Base-by-base conservation (phyloP, 2,888 invertebrate species). In the Gasteruption jaculator region DNA sequence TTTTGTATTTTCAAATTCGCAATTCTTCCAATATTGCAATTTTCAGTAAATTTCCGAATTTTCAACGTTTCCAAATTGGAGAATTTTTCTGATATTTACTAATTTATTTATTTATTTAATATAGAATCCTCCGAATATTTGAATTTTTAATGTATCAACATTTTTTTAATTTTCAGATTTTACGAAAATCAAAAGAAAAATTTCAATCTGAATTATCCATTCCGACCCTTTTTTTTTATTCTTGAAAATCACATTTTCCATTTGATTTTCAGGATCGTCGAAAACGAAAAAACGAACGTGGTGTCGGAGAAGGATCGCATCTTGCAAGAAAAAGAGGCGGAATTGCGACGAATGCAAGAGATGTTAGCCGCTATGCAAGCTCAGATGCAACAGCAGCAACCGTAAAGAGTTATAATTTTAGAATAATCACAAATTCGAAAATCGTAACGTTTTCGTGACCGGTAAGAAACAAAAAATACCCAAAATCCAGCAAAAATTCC, bases 361-460 rank as follows among this genome's bases (percentile, higher is more conserved):
- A 90, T 93, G 85, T 71, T 96, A 60, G 86, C 88, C 22, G 89
- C 89, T 63, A 95, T 96, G 93, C 91, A 96, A 74, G 91, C 93
- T 0, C 91, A 95, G 76, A 92, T 95, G 80, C 81, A 85, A 63
- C 76, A 85, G 60, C 83, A 83, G 59, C 68, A 71, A 45, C 66
- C 65, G 33, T 71, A 61, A 54, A 50, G n/a, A n/a, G n/a, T n/a
- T n/a, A n/a, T n/a, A n/a, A n/a, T n/a, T n/a, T n/a, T n/a, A n/a
- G n/a, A n/a, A n/a, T n/a, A n/a, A n/a, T n/a, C n/a, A n/a, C n/a
- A n/a, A n/a, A n/a, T n/a, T n/a, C n/a, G n/a, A n/a, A n/a, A n/a
- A n/a, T n/a, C n/a, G n/a, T n/a, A n/a, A n/a, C n/a, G n/a, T n/a
- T n/a, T n/a, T n/a, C n/a, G n/a, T n/a, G n/a, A n/a, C n/a, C n/a